Evolutionary conservation across 1,140 invertebrate species (phyloP), one percentile per base, ranked within the genome.

Genomic region (Antheraea pernyi): DNA sequence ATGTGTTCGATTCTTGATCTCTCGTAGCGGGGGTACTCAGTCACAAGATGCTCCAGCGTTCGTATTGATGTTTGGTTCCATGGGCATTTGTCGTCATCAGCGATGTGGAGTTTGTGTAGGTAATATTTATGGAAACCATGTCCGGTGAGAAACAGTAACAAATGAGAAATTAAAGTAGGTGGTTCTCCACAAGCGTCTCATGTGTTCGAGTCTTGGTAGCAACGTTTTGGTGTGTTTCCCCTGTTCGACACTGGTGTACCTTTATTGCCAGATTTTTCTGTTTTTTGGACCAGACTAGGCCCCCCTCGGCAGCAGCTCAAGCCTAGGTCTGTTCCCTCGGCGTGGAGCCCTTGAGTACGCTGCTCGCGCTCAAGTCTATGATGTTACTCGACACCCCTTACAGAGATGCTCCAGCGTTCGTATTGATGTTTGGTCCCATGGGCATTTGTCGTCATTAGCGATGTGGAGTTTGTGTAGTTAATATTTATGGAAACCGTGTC

Each of bases 401-500:
- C n/a, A n/a, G n/a, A n/a, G n/a, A n/a, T n/a, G 75, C 18, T 68
- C 0, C 0, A 70, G 9, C 1, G 53, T 67, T 42, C 75, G 73
- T 3, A 19, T 9, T 8, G 58, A 30, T 0, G 9, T 18, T n/a
- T 64, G 16, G 61, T 77, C 70, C 22, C 72, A 76, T 0, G 70
- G 72, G 46, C 72, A 77, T 2, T 8, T 19, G 13, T 71, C 67
- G 42, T 68, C 19, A 0, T 46, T 13, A 10, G 67, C 68, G 7
- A 75, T 72, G 8, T 72, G 63, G 16, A 76, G 72, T 61, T 71
- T 59, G 18, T 69, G 19, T 22, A 76, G 36, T 18, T 78, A 78
- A 39, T 36, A 18, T 42, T 70, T 70, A 36, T 74, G 68, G 11
- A 60, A 68, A 0, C 77, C 72, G 46, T 76, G 72, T 0, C 58